Evolutionary conservation across 1,140 invertebrate species (phyloP).

Genomic region (Lepidotrigona ventralis): DNA sequence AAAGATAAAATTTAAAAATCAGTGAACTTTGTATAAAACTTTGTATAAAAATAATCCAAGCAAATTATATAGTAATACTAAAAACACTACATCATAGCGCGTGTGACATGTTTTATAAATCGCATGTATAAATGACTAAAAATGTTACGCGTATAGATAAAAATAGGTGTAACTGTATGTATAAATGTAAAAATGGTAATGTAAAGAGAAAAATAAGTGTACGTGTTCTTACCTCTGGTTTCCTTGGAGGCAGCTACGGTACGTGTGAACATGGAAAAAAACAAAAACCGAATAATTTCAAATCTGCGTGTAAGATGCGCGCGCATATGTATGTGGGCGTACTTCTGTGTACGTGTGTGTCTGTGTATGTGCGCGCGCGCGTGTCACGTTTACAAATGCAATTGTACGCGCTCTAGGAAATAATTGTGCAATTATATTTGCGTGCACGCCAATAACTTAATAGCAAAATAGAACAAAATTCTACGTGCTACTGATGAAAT

Average conservation of each 20-base stretch:
- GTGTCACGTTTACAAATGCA: not conserved
- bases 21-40: not conserved
- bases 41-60: slow-evolving; percentile 17
- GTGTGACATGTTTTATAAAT: slow-evolving; percentile 20
- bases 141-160: slow-evolving; percentile 24
- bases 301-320: slow-evolving; percentile 63
- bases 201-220: slow-evolving; percentile 60
- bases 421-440: slow-evolving; percentile 18
- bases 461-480: slow-evolving; percentile 55
- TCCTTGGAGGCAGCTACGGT: slow-evolving; percentile 88
- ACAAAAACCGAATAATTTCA: slow-evolving; percentile 78
- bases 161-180: slow-evolving; percentile 31
- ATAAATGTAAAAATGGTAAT: slow-evolving; percentile 32
- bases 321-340: not conserved
- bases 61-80: not conserved
- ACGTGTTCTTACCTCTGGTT: slow-evolving; percentile 87
- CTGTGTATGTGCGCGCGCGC: slow-evolving; percentile 19
- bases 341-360: not conserved
- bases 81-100: not conserved
- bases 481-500: slow-evolving; percentile 52
- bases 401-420: not conserved
- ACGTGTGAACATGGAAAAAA: slow-evolving; percentile 82
- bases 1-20: not conserved
- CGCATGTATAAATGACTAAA: not conserved
- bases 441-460: slow-evolving; percentile 58